Evolutionary conservation across 2,888 invertebrate genomes (phyloP).

Genomic region (Cartodere bifasciata): DNA sequence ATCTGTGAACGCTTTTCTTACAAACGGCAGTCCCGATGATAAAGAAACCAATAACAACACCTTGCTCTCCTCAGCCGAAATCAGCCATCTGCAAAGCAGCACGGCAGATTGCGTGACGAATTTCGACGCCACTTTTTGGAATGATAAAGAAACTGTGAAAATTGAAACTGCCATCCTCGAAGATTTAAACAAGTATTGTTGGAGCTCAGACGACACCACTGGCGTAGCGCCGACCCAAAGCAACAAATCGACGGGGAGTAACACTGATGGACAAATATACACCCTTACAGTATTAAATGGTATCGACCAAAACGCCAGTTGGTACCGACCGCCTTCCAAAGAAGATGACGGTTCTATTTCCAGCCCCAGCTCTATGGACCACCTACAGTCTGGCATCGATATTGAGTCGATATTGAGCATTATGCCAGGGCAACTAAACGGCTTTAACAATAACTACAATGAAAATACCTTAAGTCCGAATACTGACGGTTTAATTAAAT

Average conservation of each 20-base stretch:
- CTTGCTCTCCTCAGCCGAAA: constrained; percentile 35
- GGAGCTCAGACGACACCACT: constrained; percentile 51
- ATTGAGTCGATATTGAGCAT: constrained; percentile 70
- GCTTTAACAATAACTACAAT: constrained; percentile 45
- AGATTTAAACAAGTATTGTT: constrained; percentile 75
- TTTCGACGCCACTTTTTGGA: constrained; percentile 45
- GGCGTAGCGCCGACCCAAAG: constrained; percentile 38
- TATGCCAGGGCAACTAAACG: constrained; percentile 49
- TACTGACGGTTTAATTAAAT: constrained; percentile 52
- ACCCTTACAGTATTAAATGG: constrained; percentile 78
- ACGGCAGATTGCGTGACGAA: constrained; percentile 31
- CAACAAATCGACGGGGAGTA: constrained; percentile 26
- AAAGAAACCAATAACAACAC: constrained; percentile 48
- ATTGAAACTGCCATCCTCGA: constrained; percentile 66
- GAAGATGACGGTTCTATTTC: constrained; percentile 53
- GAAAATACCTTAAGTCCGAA: constrained; percentile 43
- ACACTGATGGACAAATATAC: constrained; percentile 73
- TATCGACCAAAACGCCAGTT: constrained; percentile 39
- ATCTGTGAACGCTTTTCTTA: constrained; percentile 53
- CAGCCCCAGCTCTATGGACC: constrained; percentile 45
- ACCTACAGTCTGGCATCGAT: constrained; percentile 49
- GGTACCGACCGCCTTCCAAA: constrained; percentile 44
- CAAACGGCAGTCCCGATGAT: constrained; percentile 38
- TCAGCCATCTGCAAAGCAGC: constrained; percentile 34
- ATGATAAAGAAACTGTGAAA: constrained; percentile 60